These are phyloP conservation scores for Plectropomus leopardus DNA, from an alignment of 2,113 vertebrate genomes.

Conservation along the genomic window DNA sequence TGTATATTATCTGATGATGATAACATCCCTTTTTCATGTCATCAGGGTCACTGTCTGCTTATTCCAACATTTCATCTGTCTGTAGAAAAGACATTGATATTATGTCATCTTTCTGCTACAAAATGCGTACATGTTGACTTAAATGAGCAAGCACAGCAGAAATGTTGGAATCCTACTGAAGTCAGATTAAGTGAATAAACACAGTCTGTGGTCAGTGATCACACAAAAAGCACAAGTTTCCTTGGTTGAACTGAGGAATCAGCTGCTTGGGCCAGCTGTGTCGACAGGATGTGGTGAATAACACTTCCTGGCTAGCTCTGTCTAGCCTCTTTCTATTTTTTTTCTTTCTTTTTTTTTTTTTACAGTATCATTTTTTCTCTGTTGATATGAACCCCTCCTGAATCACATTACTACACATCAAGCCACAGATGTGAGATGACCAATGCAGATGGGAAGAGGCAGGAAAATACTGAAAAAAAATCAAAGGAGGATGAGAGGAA, in stretches of 20 bases:
- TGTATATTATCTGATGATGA: background rate
- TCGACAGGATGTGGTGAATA: conserved; percentile 59
- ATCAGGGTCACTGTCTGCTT: background rate
- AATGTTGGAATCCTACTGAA: background rate
- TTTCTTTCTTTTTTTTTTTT: background rate
- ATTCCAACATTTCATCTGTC: background rate
- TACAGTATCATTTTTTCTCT: background rate
- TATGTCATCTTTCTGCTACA: too few species aligned
- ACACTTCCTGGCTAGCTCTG: conserved; percentile 52
- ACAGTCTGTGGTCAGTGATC: conserved; percentile 11
- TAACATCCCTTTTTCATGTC: background rate
- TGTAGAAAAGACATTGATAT: background rate
- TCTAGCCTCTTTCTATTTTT: background rate
- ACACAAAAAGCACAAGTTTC: conserved; percentile 14
- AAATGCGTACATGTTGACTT: background rate
- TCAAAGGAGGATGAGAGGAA: conserved; percentile 13
- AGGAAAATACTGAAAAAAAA: background rate
- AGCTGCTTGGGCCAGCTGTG: conserved; percentile 29
- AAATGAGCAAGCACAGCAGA: background rate
- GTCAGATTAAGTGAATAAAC: background rate
- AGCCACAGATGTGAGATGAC: background rate
- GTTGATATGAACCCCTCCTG: background rate
- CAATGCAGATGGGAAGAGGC: background rate
- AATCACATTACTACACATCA: background rate
- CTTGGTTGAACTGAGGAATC: conserved; percentile 19